These are phyloP conservation scores for Pampusana beccarii DNA, from an alignment of 2,113 vertebrate species.

Conservation along the genomic window DNA sequence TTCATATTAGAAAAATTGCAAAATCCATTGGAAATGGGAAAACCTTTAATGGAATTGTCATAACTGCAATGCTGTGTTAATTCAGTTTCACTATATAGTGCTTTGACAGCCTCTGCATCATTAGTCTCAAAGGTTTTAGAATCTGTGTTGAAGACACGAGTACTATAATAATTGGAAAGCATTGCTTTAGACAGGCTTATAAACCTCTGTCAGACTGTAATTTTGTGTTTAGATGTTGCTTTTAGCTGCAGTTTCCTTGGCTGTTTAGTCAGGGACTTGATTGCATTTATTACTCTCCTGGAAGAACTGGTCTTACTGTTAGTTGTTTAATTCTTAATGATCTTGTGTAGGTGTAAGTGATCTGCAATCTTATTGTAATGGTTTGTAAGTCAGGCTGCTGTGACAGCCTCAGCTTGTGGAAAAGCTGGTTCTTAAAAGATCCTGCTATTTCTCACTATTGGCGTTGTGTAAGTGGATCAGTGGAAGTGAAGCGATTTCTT, in stretches of 20 bases:
- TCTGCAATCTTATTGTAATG: neutral
- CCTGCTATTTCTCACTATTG: neutral
- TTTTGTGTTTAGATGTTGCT: neutral
- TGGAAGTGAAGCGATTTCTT: neutral
- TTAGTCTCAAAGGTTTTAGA: neutral
- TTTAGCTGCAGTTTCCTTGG: neutral
- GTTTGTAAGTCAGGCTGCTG: neutral
- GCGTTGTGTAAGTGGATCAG: neutral
- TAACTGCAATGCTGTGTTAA: neutral
- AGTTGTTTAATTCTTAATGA: slow-evolving; percentile 15
- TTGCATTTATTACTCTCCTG: neutral
- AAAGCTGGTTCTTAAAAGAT: neutral
- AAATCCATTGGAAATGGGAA: neutral
- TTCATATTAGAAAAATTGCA: neutral
- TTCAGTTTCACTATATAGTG: neutral
- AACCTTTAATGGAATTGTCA: neutral
- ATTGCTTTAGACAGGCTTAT: neutral
- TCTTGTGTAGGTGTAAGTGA: neutral
- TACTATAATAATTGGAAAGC: neutral
- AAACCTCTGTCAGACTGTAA: neutral
- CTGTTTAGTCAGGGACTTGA: neutral
- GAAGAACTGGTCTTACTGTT: slow-evolving; percentile 26
- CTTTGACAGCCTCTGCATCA: neutral
- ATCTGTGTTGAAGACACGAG: neutral
- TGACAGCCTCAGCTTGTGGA: neutral